phyloP scores from a whole-genome alignment of 2,888 invertebrate genomes.

The Monoplex corrugatus region DNA sequence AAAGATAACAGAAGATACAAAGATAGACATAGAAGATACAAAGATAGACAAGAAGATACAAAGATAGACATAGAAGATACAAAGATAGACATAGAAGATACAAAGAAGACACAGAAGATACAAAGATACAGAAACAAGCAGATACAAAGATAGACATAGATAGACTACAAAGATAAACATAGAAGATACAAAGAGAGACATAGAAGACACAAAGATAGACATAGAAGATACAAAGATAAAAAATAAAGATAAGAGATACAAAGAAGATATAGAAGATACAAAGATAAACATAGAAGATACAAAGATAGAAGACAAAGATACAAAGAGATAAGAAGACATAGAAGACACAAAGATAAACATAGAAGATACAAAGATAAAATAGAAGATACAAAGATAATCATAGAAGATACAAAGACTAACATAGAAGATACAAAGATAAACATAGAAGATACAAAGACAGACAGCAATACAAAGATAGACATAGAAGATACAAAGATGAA shows the following conservation, averaged over 20 bases:
- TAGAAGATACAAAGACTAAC: neutral
- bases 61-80: neutral
- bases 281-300: neutral
- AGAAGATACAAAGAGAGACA: no score
- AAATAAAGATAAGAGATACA: neutral
- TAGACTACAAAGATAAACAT: neutral
- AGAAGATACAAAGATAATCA: neutral
- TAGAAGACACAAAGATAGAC: neutral
- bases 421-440: neutral
- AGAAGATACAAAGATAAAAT: neutral
- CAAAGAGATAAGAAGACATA: neutral
- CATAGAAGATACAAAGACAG: neutral
- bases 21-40: neutral
- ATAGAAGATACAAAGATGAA: no score
- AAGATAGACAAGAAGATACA: neutral
- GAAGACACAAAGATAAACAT: neutral
- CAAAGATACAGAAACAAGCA: no score
- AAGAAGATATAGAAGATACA: neutral
- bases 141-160: neutral
- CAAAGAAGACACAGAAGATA: neutral
- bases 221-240: neutral
- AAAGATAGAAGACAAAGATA: neutral
- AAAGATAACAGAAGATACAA: neutral
- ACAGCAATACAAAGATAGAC: constrained; percentile 10
- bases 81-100: neutral